Evolutionary conservation across 1,140 invertebrate genomes (phyloP).

Genomic region (Saccostrea echinata): DNA sequence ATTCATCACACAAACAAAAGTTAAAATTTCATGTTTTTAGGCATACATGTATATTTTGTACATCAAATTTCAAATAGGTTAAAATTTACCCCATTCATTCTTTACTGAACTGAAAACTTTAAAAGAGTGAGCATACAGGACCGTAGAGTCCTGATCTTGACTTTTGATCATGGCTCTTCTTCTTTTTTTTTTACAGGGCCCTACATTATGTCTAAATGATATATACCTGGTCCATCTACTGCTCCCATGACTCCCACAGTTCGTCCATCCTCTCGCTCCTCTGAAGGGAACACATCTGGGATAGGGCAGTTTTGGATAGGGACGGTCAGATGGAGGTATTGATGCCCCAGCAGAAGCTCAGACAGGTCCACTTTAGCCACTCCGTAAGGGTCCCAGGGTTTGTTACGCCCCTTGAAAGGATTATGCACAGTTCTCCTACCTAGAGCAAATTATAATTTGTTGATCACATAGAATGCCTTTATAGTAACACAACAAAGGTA

Average conservation of each 20-base stretch:
- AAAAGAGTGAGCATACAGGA: no score
- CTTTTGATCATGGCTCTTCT: no score
- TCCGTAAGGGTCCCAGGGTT: constrained; percentile 79
- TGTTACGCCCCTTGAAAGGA: constrained; percentile 75
- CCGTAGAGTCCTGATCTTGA: no score
- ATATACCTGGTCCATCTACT: constrained; percentile 78
- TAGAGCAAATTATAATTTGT: constrained; percentile 65
- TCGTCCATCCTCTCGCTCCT: constrained; percentile 52
- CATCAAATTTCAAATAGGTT: no score
- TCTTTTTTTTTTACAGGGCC: not conserved
- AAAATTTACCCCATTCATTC: no score
- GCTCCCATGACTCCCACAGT: constrained; percentile 74
- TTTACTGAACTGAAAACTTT: no score
- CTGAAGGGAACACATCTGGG: constrained; percentile 74
- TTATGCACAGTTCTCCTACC: constrained; percentile 77
- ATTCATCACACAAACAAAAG: no score
- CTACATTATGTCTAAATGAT: no score
- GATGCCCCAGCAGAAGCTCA: constrained; percentile 76
- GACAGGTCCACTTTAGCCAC: constrained; percentile 76
- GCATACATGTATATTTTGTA: no score
- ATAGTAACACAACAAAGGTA: no score
- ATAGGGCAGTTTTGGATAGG: constrained; percentile 75
- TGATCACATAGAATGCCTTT: no score
- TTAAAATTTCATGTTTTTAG: no score
- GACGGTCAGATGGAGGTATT: constrained; percentile 72